phyloP scores from a whole-genome alignment of 2,113 vertebrate species.

The Numida meleagris region DNA sequence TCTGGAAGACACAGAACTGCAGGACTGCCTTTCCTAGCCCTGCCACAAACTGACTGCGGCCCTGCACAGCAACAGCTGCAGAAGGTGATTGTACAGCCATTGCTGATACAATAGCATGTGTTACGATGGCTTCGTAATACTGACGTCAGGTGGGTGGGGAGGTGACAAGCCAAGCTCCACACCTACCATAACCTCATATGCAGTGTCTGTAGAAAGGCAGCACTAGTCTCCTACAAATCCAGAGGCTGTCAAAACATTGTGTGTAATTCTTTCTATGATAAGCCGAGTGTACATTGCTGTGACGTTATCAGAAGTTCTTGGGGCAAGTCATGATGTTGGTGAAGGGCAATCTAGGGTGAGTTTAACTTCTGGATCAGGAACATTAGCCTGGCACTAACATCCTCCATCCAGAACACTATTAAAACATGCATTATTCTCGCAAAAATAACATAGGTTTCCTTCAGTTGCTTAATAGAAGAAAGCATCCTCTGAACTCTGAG shows the following conservation, averaged over 20 bases:
- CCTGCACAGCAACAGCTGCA: background rate
- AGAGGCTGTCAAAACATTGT: background rate
- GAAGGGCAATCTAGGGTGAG: background rate
- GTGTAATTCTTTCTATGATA: background rate
- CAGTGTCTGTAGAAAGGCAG: background rate
- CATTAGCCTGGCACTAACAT: background rate
- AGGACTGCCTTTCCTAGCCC: background rate
- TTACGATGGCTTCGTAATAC: slow-evolving; percentile 1
- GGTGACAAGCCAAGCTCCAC: slow-evolving; percentile 2
- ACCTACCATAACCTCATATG: background rate
- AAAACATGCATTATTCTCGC: background rate
- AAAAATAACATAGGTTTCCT: background rate
- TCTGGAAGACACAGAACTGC: background rate
- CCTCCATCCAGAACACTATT: background rate
- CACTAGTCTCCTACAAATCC: background rate
- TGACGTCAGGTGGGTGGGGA: slow-evolving; percentile 28
- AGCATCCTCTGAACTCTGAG: background rate
- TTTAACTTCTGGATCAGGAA: background rate
- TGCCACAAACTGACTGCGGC: background rate
- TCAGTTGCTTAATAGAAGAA: background rate
- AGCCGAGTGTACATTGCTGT: slow-evolving; percentile 1
- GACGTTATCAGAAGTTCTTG: background rate
- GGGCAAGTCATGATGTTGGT: background rate
- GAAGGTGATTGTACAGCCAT: background rate
- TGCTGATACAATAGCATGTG: background rate